Evolutionary conservation across 1,140 invertebrate species (phyloP).

Genomic region (Philaenus spumarius): DNA sequence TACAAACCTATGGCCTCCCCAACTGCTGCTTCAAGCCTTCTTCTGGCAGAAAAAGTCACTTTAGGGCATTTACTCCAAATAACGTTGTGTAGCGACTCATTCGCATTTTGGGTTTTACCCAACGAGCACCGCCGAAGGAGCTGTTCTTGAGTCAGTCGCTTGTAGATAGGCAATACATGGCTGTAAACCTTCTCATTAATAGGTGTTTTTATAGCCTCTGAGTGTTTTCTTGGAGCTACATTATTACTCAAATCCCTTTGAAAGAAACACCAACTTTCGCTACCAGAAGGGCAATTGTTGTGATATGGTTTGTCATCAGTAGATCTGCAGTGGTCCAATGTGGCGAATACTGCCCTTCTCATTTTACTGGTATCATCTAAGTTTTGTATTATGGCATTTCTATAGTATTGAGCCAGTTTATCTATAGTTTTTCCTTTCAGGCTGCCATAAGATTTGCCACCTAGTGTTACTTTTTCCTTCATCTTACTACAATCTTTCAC

Average conservation of each 20-base stretch:
- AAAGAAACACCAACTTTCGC: too few relatives aligned
- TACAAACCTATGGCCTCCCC: too few relatives aligned
- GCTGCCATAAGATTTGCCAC: conserved; percentile 15
- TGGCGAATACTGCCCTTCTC: conserved; percentile 19
- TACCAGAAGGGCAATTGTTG: conserved; percentile 22
- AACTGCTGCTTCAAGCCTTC: too few relatives aligned
- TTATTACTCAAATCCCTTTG: conserved; percentile 6
- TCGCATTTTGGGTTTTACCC: too few relatives aligned
- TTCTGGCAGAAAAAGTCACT: too few relatives aligned
- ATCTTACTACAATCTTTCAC: conserved; percentile 15
- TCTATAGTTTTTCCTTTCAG: conserved; percentile 11
- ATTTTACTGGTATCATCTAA: neutral
- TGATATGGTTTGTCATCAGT: too few relatives aligned
- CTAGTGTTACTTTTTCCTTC: conserved; percentile 15
- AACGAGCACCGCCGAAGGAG: too few relatives aligned
- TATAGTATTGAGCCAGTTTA: conserved; percentile 14
- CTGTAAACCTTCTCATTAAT: neutral
- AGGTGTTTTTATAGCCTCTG: neutral
- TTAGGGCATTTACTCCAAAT: too few relatives aligned
- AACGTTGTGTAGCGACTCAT: too few relatives aligned
- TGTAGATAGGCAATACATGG: neutral
- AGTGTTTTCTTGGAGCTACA: neutral
- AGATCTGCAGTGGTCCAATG: too few relatives aligned
- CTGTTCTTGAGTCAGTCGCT: too few relatives aligned
- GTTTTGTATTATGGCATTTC: conserved; percentile 4